phyloP scores from a whole-genome alignment of 1,140 invertebrate species.

The Bombus confusus region DNA sequence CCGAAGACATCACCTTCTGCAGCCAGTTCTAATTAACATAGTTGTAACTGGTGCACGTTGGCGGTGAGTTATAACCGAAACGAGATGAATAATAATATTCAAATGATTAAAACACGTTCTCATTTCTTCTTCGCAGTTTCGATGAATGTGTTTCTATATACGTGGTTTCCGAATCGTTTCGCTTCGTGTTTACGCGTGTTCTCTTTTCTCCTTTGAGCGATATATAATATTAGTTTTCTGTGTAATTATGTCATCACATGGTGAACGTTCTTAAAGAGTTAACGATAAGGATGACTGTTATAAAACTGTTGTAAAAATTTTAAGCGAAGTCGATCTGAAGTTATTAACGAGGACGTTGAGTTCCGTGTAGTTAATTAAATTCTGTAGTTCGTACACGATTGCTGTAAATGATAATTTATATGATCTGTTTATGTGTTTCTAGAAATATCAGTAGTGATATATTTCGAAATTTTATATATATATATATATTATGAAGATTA shows the following conservation, averaged over 20 bases:
- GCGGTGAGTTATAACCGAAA: neutral
- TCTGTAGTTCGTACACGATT: too few species aligned
- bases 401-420: neutral
- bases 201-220: neutral
- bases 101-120: neutral
- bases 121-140: neutral
- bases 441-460: neutral
- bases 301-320: neutral
- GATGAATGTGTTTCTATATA: neutral
- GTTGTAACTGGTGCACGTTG: constrained; percentile 1
- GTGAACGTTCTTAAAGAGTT: too few species aligned
- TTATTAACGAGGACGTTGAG: neutral
- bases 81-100: constrained; percentile 18
- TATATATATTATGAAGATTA: too few species aligned
- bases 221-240: neutral
- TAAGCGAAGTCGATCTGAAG: neutral
- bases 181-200: neutral
- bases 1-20: neutral
- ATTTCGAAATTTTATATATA: neutral
- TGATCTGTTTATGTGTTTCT: neutral
- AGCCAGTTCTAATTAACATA: constrained; percentile 7
- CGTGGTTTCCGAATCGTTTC: neutral
- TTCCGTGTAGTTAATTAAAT: too few species aligned
- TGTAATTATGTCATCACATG: neutral
- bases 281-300: neutral